These are phyloP conservation scores for Sapajus apella DNA, from an alignment of 2,113 vertebrate species.

Conservation along the genomic window DNA sequence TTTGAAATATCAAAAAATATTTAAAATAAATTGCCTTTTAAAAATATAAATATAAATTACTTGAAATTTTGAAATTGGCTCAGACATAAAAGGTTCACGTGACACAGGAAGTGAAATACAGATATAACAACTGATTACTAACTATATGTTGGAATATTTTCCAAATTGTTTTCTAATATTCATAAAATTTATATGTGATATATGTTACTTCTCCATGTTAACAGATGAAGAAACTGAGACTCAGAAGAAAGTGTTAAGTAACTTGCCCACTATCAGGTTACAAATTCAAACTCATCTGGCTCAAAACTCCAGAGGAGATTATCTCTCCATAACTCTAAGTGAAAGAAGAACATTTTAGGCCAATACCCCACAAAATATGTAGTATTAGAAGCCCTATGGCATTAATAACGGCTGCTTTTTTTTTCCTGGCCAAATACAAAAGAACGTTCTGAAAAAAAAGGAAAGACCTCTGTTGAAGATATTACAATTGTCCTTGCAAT, in stretches of 20 bases:
- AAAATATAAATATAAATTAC: not conserved
- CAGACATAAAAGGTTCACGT: constrained; percentile 2
- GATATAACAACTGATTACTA: not conserved
- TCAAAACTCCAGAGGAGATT: not conserved
- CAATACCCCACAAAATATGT: not conserved
- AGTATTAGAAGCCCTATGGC: not conserved
- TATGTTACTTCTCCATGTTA: not conserved
- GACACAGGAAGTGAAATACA: not conserved
- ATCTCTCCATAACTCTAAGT: not conserved
- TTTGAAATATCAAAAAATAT: constrained; percentile 26
- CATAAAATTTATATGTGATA: not conserved
- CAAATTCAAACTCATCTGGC: not conserved
- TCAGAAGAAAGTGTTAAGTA: not conserved
- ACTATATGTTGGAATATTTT: not conserved
- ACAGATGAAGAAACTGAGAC: not conserved
- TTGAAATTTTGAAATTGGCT: not conserved
- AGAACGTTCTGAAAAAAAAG: not conserved
- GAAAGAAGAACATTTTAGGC: not conserved
- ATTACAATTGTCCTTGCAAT: not conserved
- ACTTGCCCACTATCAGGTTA: not conserved
- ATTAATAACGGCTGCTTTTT: not conserved
- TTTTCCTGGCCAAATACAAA: not conserved
- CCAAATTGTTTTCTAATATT: not conserved
- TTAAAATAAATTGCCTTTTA: constrained; percentile 8
- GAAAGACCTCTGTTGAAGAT: not conserved